Percentiles rank a stretch among this genome's conserved stretches.
Evolutionary conservation across 1,140 invertebrate species (phyloP).

Genomic region (Drosophila funebris): DNA sequence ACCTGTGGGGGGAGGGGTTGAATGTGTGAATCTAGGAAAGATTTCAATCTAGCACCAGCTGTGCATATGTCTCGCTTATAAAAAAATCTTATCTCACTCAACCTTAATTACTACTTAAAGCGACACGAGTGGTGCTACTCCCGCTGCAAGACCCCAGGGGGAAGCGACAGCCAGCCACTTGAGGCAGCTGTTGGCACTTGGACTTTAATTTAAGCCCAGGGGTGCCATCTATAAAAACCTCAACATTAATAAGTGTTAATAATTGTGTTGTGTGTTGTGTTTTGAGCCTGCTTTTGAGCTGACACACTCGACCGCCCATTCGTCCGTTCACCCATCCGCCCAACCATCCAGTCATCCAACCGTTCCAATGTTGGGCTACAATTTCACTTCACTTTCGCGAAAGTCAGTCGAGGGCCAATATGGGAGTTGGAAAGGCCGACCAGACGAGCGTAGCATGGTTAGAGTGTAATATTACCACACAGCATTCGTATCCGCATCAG

Average conservation of each 20-base stretch:
- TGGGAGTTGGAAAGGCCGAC: constrained; percentile 61
- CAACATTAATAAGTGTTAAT: constrained; percentile 82
- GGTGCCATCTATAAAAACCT: constrained; percentile 75
- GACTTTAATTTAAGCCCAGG: constrained; percentile 76
- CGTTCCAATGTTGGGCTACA: constrained; percentile 43
- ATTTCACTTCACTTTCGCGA: constrained; percentile 77
- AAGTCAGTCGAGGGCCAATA: constrained; percentile 26
- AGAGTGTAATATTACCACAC: constrained; percentile 64
- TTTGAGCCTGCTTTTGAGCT: constrained; percentile 36
- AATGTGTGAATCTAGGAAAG: not conserved
- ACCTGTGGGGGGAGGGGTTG: constrained; percentile 1
- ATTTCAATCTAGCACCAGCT: constrained; percentile 52
- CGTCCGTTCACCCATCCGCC: constrained; percentile 16
- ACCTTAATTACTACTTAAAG: constrained; percentile 81
- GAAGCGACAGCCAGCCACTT: constrained; percentile 8
- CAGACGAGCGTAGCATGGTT: constrained; percentile 73
- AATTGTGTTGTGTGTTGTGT: constrained; percentile 66
- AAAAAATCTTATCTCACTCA: constrained; percentile 72
- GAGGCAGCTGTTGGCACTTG: constrained; percentile 46
- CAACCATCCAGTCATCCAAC: constrained; percentile 1
- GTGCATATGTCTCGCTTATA: constrained; percentile 22
- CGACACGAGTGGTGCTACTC: constrained; percentile 55
- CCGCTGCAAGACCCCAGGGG: constrained; percentile 5
- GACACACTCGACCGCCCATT: constrained; percentile 55
- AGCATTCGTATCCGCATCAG: constrained; percentile 45